A percentile compares a stretch with the other conserved stretches of the same genome.
phyloP scores from a whole-genome alignment of 2,113 vertebrate genomes.

The Phylloscopus trochilus region DNA sequence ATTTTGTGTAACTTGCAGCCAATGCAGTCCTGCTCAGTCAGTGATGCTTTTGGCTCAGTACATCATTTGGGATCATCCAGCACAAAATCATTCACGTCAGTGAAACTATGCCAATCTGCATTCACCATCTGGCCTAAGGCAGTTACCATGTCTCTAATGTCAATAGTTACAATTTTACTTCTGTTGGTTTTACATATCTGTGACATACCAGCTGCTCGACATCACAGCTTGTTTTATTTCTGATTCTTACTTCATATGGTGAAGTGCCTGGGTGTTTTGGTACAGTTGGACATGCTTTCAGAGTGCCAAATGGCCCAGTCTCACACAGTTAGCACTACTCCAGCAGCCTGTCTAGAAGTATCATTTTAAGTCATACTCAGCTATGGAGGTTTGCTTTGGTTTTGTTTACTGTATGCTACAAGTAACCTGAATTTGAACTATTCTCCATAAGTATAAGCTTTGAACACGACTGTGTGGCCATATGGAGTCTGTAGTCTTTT shows the following conservation, averaged over 20 bases:
- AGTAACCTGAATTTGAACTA: neutral
- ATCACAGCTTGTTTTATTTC: neutral
- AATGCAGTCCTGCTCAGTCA: neutral
- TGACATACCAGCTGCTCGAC: neutral
- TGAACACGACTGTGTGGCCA: neutral
- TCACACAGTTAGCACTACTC: neutral
- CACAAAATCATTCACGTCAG: neutral
- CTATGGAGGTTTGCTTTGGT: neutral
- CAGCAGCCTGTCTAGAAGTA: neutral
- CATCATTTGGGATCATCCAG: neutral
- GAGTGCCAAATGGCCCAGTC: neutral
- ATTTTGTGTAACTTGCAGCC: neutral
- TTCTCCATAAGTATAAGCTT: neutral
- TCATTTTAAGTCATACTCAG: neutral
- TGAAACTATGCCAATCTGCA: neutral
- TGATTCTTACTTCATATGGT: neutral
- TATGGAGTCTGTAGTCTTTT: neutral
- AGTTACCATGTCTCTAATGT: neutral
- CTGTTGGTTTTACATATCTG: neutral
- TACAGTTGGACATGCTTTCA: neutral
- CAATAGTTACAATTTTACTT: slow-evolving; percentile 2
- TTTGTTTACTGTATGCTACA: neutral
- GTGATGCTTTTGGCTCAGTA: neutral
- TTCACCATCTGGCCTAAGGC: neutral
- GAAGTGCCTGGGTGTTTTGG: neutral